Base-by-base conservation (phyloP, 30 jellyfish, hydroid and myxozoan genomes). In the Rhopilema esculentum region DNA sequence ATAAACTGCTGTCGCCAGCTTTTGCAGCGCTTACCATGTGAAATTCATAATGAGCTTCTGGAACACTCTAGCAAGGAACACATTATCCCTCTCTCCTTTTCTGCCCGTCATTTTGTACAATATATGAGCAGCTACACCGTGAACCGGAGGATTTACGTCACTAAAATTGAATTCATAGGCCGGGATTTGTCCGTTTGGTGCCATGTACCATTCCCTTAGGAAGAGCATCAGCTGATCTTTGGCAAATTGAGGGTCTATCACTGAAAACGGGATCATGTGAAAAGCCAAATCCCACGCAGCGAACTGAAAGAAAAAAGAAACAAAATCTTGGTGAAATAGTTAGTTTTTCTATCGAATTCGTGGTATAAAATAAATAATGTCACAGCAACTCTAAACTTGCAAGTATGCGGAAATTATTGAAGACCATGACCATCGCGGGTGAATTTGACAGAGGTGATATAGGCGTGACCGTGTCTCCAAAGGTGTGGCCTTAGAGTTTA, bases 81-180 rank as follows among this genome's bases (percentile, higher is more conserved):
- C 75, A 33, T 93, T 76, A 72, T 93, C 98, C 25, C 98, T 77
- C 9, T 83, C 30, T 1, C 98, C 98, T 53, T 87, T 87, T 30
- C 79, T 21, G 22, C 98, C 98, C 20, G 97, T 76, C 98, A 88
- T 93, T 76, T 93, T 93, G 90, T 81, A 80, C 27, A 86, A 95
- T 0, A 61, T n/a, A 32, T 72, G 66, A 66, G 95, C 98, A 40
- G 98, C 98, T 29, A 88, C 57, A 21, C 93, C 96, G 63, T 93
- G 98, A 17, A 93, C 98, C 15, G 98, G 98, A 27, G 98, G 98
- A 80, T 93, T 93, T 63, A 93, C 98, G 53, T 93, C 98, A 76
- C 91, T 64, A 82, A 93, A 93, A 62, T 93, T 87, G 90, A 93
- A 93, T 86, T 93, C 98, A 49, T 93, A 93, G 33, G 98, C 98